Evolutionary conservation across 2,888 invertebrate species (phyloP).

Genomic region (Hemicrepidius hirtus): DNA sequence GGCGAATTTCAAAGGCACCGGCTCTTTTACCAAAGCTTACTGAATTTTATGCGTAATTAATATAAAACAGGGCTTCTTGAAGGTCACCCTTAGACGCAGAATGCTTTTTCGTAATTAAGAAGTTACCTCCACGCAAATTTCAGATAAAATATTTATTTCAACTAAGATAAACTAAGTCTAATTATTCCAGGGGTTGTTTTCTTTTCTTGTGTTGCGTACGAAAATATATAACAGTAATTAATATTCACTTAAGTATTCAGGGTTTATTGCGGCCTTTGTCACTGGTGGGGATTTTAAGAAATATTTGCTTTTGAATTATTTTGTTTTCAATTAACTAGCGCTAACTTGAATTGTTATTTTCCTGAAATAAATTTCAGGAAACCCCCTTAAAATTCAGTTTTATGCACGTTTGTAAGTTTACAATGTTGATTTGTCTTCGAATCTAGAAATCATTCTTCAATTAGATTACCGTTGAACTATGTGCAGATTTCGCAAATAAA

Average conservation of each 20-base stretch:
- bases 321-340: too few species aligned
- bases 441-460: too few species aligned
- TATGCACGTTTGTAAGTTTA: too few species aligned
- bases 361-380: too few species aligned
- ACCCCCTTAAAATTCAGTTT: too few species aligned
- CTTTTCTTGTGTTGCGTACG: neutral
- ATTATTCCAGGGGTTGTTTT: neutral
- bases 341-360: too few species aligned
- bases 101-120: constrained; percentile 36
- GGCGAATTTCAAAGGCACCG: constrained; percentile 35
- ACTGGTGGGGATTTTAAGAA: too few species aligned
- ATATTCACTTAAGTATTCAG: too few species aligned
- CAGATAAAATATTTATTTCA: neutral
- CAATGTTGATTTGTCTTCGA: too few species aligned
- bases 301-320: too few species aligned
- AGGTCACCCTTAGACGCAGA: constrained; percentile 31
- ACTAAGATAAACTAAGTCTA: neutral
- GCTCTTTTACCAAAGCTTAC: constrained; percentile 22
- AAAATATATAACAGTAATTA: too few species aligned
- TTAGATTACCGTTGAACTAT: neutral
- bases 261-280: too few species aligned
- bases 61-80: constrained; percentile 28
- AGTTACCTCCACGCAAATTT: constrained; percentile 12
- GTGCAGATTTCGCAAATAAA: constrained; percentile 2
- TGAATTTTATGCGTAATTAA: constrained; percentile 39